phyloP scores from a whole-genome alignment of 2,888 invertebrate genomes.

The Heliconius cydno region DNA sequence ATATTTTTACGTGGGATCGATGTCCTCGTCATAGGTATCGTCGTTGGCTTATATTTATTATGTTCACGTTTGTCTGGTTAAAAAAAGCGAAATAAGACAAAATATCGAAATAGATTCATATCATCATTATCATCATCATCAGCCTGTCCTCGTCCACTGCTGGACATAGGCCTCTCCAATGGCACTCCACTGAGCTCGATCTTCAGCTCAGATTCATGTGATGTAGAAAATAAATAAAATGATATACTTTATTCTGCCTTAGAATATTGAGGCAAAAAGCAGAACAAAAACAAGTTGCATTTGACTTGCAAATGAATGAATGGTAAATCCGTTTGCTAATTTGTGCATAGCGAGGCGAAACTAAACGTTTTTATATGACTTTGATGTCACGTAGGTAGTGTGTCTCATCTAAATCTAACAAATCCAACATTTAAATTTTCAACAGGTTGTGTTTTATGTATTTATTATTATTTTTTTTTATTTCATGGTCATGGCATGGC shows the following conservation, averaged over 20 bases:
- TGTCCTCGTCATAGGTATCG: no score
- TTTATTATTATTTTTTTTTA: no score
- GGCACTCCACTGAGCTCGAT: no score
- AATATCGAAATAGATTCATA: no score
- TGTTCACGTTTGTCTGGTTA: no score
- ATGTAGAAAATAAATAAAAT: neutral
- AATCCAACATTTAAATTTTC: neutral
- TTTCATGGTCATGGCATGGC: no score
- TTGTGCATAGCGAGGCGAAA: slow-evolving; percentile 6
- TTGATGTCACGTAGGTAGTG: neutral
- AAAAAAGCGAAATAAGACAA: no score
- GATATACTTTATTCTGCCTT: neutral
- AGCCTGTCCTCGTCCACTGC: no score
- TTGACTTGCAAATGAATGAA: slow-evolving; percentile 21
- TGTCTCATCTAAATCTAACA: neutral
- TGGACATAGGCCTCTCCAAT: no score
- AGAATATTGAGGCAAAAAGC: neutral
- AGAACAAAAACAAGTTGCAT: slow-evolving; percentile 16
- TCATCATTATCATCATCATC: no score
- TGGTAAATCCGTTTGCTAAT: neutral
- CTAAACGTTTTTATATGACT: slow-evolving; percentile 17
- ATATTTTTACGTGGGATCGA: neutral
- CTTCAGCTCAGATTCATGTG: no score
- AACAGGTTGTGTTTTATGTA: neutral
- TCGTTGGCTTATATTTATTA: no score